Percentiles rank a stretch among this genome's conserved stretches.
phyloP scores from a whole-genome alignment of 2,113 vertebrate species.

The Anoura caudifer region DNA sequence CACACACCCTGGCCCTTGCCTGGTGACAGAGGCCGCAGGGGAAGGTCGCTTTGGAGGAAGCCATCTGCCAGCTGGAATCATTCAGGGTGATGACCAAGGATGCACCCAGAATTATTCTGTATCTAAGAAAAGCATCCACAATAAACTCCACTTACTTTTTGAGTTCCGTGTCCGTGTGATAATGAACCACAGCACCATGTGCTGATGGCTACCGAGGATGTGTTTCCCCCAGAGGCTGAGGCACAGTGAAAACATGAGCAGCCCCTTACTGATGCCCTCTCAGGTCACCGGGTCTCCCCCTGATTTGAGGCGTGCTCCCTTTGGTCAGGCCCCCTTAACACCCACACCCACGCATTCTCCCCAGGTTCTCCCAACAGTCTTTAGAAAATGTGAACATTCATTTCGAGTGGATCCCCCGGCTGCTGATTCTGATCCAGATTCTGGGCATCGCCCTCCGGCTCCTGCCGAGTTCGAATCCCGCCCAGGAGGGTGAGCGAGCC shows the following conservation, averaged over 20 bases:
- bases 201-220: background rate
- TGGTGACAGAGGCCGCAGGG: background rate
- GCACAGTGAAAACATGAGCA: background rate
- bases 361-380: background rate
- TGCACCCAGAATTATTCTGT: background rate
- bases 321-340: background rate
- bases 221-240: slow-evolving; percentile 12
- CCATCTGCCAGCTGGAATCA: background rate
- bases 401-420: background rate
- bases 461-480: background rate
- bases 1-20: background rate
- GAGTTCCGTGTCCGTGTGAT: background rate
- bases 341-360: background rate
- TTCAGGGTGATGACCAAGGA: background rate
- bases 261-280: background rate
- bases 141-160: background rate
- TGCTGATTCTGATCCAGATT: background rate
- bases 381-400: background rate
- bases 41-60: background rate
- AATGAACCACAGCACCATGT: background rate
- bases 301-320: background rate
- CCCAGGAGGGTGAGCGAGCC: background rate
- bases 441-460: background rate
- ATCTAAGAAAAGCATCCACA: background rate
- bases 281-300: background rate